phyloP scores from a whole-genome alignment of 2,797 vertebrate genomes.

The Dipus sagitta region DNA sequence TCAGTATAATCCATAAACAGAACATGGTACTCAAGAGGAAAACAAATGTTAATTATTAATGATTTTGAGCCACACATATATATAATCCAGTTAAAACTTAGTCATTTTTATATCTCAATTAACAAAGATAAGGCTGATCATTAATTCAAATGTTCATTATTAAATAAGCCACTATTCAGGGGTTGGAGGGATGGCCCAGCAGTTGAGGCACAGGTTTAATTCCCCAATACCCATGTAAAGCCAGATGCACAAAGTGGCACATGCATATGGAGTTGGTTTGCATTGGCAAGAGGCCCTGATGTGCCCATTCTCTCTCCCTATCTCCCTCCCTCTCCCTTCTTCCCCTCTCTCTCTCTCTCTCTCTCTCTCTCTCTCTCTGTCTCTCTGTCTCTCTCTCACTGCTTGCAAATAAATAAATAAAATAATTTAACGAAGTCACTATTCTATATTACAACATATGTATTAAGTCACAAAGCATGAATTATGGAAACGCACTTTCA shows the following conservation, averaged over 20 bases:
- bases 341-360: no score
- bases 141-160: neutral
- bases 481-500: conserved; percentile 26
- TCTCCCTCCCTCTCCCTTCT: no score
- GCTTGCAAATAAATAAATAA: no score
- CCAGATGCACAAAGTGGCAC: no score
- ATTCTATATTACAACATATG: conserved; percentile 1
- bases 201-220: no score
- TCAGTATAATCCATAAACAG: neutral
- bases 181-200: no score
- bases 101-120: neutral
- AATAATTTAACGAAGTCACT: neutral
- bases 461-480: conserved; percentile 53
- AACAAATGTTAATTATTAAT: conserved; percentile 38
- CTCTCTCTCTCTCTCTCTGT: no score
- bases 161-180: neutral
- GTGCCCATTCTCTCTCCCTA: no score
- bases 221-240: no score
- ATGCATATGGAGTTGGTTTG: no score
- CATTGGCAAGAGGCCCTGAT: no score
- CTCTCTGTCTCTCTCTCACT: no score
- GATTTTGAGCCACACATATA: neutral
- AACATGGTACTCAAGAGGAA: neutral
- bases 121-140: neutral
- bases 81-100: neutral